Evolutionary conservation across 2,888 invertebrate species (phyloP).

Genomic region (Zhuqinia jingwanae): DNA sequence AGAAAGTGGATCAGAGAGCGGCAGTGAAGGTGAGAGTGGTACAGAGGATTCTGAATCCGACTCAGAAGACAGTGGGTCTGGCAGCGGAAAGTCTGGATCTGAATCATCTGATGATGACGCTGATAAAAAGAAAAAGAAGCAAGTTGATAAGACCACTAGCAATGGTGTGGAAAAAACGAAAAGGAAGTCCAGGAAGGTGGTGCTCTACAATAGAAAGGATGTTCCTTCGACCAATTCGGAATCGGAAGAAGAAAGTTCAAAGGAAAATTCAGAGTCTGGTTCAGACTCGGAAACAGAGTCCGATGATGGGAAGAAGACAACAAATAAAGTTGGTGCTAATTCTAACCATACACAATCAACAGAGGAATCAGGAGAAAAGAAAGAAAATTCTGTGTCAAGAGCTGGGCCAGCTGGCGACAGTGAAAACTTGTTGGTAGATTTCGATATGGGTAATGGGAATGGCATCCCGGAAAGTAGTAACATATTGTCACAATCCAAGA

Average conservation of each 20-base stretch:
- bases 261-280: constrained; percentile 64
- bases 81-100: constrained; percentile 76
- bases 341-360: constrained; percentile 80
- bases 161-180: constrained; percentile 44
- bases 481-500: too few relatives aligned
- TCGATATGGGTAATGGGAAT: constrained; percentile 73
- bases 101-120: constrained; percentile 77
- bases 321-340: constrained; percentile 79
- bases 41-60: constrained; percentile 78
- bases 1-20: constrained; percentile 80
- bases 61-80: constrained; percentile 74
- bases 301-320: constrained; percentile 76
- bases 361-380: constrained; percentile 42
- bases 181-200: constrained; percentile 73
- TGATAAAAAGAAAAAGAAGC: constrained; percentile 58
- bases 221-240: constrained; percentile 67
- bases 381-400: constrained; percentile 54
- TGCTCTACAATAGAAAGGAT: constrained; percentile 75
- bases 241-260: constrained; percentile 70
- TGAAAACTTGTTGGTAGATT: constrained; percentile 75
- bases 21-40: constrained; percentile 75
- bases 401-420: constrained; percentile 52
- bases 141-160: constrained; percentile 46
- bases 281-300: constrained; percentile 77
- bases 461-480: too few relatives aligned